These are phyloP conservation scores for Trematomus bernacchii DNA, from an alignment of 2,797 vertebrate genomes.

Conservation along the genomic window DNA sequence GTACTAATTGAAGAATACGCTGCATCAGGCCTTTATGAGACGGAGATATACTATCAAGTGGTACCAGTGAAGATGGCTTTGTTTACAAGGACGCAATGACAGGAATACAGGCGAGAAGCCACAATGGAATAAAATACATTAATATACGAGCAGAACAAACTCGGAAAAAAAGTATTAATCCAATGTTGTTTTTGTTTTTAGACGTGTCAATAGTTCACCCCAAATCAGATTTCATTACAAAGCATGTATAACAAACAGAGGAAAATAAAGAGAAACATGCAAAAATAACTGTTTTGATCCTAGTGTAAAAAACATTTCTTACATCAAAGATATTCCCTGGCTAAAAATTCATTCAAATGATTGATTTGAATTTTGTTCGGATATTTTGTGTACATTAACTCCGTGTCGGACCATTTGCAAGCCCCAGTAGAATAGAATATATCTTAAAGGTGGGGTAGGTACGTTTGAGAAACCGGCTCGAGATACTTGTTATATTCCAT, in stretches of 20 bases:
- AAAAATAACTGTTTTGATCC: background rate
- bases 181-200: conserved; percentile 6
- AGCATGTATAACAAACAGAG: conserved; percentile 5
- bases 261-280: background rate
- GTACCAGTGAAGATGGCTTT: no score
- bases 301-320: background rate
- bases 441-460: no score
- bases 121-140: conserved; percentile 26
- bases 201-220: background rate
- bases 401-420: background rate
- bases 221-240: background rate
- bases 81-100: conserved; percentile 4
- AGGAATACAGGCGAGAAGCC: conserved; percentile 3
- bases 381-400: background rate
- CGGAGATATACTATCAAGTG: no score
- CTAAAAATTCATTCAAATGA: no score
- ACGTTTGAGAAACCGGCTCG: no score
- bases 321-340: no score
- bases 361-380: background rate
- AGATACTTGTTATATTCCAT: no score
- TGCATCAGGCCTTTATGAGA: no score
- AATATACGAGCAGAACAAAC: conserved; percentile 14
- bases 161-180: conserved; percentile 3
- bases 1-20: background rate
- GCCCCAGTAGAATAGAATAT: no score